phyloP scores from a whole-genome alignment of 2,888 invertebrate species.

The Bhutanitis thaidina region DNA sequence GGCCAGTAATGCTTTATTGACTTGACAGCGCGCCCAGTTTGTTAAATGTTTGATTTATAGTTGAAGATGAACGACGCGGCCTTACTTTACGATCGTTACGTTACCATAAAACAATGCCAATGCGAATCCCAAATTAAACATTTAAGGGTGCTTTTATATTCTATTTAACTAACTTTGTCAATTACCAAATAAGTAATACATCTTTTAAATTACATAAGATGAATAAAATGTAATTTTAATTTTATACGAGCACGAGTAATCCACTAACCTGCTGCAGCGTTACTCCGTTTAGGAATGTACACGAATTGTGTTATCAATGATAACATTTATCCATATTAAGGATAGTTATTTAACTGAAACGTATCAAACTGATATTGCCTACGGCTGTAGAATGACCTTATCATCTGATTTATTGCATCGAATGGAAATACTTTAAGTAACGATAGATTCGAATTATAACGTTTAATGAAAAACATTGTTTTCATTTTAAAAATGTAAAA shows the following conservation, averaged over 20 bases:
- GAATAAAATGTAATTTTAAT: no score
- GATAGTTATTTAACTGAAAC: conserved; percentile 9
- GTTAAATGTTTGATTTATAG: conserved; percentile 64
- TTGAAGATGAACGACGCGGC: conserved; percentile 41
- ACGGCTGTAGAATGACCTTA: conserved; percentile 9
- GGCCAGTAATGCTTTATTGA: conserved; percentile 53
- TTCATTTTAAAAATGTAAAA: no score
- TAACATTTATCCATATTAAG: background rate
- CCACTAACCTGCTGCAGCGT: background rate
- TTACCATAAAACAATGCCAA: conserved; percentile 30
- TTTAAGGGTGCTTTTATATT: conserved; percentile 4
- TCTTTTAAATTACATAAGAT: no score
- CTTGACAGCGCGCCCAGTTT: conserved; percentile 47
- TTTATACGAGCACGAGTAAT: background rate
- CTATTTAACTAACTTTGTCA: background rate
- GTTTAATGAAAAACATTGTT: no score
- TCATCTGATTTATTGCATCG: conserved; percentile 4
- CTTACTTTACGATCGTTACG: conserved; percentile 39
- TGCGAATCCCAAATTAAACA: conserved; percentile 18
- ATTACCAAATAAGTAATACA: no score
- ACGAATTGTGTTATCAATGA: background rate
- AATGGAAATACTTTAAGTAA: background rate
- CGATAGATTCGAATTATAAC: no score
- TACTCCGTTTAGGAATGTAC: background rate
- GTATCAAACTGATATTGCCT: conserved; percentile 3